A percentile compares a stretch with the other conserved stretches of the same genome.
Evolutionary conservation across 2,888 invertebrate genomes (phyloP).

Genomic region (Tromatobia lineatoria): DNA sequence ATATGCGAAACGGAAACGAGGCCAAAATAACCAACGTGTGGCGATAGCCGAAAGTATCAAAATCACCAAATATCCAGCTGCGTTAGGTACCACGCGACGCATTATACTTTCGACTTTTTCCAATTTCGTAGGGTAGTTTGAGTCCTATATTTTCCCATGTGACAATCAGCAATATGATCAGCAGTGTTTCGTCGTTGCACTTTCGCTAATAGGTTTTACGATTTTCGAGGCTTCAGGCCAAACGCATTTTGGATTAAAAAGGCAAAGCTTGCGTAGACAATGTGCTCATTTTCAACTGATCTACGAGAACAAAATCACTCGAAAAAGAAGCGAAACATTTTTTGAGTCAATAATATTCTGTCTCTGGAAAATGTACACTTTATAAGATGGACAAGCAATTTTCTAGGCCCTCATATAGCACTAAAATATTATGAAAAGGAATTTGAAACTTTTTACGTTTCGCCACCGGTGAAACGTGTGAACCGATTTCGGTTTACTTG

Average conservation of each 20-base stretch:
- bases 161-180: constrained; percentile 62
- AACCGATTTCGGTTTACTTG: too few species aligned
- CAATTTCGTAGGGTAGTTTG: constrained; percentile 53
- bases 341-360: too few species aligned
- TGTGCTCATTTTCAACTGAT: neutral
- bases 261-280: neutral
- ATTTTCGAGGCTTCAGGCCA: neutral
- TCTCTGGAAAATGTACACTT: too few species aligned
- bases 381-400: too few species aligned
- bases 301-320: too few species aligned
- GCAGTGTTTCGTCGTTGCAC: neutral
- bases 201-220: constrained; percentile 47
- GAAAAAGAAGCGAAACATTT: too few species aligned
- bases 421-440: too few species aligned
- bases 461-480: too few species aligned
- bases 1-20: constrained; percentile 51
- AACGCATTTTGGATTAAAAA: neutral
- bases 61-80: constrained; percentile 57
- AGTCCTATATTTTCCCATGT: constrained; percentile 39
- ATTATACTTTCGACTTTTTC: constrained; percentile 67
- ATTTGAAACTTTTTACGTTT: too few species aligned
- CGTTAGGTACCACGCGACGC: constrained; percentile 67
- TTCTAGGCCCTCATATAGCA: too few species aligned
- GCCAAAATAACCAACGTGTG: constrained; percentile 40
- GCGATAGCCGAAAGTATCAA: constrained; percentile 46